Evolutionary conservation across 2,888 invertebrate species (phyloP).

Genomic region (Mystacides longicornis): DNA sequence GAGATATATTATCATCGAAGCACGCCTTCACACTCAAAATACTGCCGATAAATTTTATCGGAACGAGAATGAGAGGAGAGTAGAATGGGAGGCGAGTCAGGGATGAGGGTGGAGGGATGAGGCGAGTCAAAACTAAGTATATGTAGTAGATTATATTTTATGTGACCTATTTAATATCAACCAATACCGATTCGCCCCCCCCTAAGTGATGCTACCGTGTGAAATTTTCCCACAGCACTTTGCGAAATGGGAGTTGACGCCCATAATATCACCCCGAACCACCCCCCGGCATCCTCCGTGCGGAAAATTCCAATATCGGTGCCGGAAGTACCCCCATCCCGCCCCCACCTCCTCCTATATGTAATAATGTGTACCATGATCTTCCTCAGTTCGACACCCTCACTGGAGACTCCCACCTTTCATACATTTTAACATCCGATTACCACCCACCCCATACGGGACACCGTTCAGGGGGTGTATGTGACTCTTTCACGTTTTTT

Average conservation of each 20-base stretch:
- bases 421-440: background rate
- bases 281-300: background rate
- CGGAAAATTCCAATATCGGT: constrained; percentile 18
- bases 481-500: too few relatives aligned
- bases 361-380: background rate
- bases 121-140: background rate
- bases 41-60: constrained; percentile 9
- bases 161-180: constrained; percentile 4
- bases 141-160: constrained; percentile 1
- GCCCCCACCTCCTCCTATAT: background rate
- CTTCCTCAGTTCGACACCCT: constrained; percentile 1
- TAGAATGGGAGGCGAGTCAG: background rate
- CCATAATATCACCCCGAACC: background rate
- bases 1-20: background rate
- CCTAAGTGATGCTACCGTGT: background rate
- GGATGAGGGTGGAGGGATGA: background rate
- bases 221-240: constrained; percentile 6
- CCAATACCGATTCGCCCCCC: background rate
- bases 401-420: background rate
- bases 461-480: background rate
- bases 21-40: background rate
- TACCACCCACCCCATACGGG: background rate
- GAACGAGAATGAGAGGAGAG: background rate
- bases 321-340: constrained; percentile 9
- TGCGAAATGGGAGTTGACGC: constrained; percentile 7